These are phyloP conservation scores for Okamejei kenojei DNA, from an alignment of 2,797 vertebrate species.

Conservation along the genomic window DNA sequence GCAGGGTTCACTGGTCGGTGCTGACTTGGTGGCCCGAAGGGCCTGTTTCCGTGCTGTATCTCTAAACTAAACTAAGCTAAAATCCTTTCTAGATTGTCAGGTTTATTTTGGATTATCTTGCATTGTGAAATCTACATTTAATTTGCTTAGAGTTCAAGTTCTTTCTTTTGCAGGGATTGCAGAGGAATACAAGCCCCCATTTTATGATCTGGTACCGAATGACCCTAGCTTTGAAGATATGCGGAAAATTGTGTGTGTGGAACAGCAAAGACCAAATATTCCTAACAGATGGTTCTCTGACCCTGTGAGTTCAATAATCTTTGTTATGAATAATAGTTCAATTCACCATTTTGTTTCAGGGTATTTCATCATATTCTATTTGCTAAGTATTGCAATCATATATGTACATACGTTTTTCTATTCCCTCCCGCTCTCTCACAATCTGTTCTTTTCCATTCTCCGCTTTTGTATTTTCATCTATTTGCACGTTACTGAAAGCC, in stretches of 20 bases:
- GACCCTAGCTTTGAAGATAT: slow-evolving; percentile 76
- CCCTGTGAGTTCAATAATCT: slow-evolving; percentile 54
- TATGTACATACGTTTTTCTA: too few relatives aligned
- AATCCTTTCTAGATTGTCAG: not conserved
- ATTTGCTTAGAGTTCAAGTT: not conserved
- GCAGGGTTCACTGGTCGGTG: too few relatives aligned
- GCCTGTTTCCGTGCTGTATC: too few relatives aligned
- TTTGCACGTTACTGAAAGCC: not conserved
- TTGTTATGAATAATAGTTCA: not conserved
- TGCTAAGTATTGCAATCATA: not conserved
- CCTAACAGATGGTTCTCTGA: slow-evolving; percentile 76
- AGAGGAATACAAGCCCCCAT: slow-evolving; percentile 71
- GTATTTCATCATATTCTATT: not conserved
- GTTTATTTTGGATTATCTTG: not conserved
- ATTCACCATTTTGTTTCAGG: not conserved
- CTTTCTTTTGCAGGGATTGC: slow-evolving; percentile 58
- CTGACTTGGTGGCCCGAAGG: too few relatives aligned
- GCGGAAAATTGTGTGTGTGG: slow-evolving; percentile 73
- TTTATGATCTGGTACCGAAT: slow-evolving; percentile 71
- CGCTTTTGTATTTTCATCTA: not conserved
- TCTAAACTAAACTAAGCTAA: too few relatives aligned
- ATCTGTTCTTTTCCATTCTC: not conserved
- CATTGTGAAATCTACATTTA: not conserved
- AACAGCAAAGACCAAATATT: slow-evolving; percentile 72
- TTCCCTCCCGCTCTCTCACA: not conserved